phyloP scores from a whole-genome alignment of 1,140 invertebrate genomes.

The Ceratina japonica region DNA sequence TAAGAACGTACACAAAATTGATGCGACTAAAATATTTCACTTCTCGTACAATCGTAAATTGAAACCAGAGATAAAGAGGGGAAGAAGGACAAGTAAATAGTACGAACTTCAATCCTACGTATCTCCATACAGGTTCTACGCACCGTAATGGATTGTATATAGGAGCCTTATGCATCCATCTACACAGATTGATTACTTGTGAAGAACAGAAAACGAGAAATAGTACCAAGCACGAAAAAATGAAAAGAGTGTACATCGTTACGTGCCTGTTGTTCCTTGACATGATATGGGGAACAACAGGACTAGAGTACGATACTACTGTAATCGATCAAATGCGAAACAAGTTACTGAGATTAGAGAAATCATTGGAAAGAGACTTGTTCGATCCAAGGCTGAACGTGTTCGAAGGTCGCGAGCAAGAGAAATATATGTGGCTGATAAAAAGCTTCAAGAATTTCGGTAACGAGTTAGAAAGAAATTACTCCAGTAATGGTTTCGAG shows the following conservation, averaged over 20 bases:
- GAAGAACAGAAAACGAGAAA: not conserved
- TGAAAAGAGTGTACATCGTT: not conserved
- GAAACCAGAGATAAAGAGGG: not conserved
- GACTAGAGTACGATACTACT: constrained; percentile 26
- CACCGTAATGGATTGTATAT: not conserved
- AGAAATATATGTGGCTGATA: constrained; percentile 75
- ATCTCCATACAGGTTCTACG: not conserved
- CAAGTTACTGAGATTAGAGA: constrained; percentile 80
- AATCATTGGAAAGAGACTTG: constrained; percentile 33
- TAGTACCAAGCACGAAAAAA: not conserved
- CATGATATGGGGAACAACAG: not conserved
- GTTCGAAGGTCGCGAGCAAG: not conserved
- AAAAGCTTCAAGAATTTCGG: constrained; percentile 80
- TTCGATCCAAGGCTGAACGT: constrained; percentile 5
- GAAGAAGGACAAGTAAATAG: not conserved
- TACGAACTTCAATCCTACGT: not conserved
- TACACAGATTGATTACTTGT: not conserved
- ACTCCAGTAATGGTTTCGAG: constrained; percentile 66
- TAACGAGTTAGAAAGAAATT: constrained; percentile 72
- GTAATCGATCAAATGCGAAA: constrained; percentile 81
- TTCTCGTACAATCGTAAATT: not conserved
- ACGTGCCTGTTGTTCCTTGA: constrained; percentile 20
- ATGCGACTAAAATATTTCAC: not conserved
- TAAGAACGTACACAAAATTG: not conserved
- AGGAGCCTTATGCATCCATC: not conserved